phyloP scores from a whole-genome alignment of 2,797 vertebrate genomes.

The Lagorchestes hirsutus region DNA sequence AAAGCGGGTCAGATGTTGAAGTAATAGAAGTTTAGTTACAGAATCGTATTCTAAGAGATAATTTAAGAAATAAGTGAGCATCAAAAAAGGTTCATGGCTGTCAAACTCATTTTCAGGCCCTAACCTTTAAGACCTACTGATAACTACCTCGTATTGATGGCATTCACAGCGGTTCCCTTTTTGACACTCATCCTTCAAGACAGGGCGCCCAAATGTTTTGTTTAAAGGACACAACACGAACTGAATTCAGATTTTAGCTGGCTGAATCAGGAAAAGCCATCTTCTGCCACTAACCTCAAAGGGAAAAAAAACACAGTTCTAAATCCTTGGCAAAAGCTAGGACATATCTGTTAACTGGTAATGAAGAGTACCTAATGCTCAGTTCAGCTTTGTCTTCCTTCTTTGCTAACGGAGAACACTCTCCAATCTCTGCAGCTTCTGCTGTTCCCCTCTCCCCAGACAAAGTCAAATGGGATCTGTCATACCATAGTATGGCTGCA shows the following conservation, averaged over 20 bases:
- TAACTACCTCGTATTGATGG: neutral
- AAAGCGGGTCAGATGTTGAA: constrained; percentile 54
- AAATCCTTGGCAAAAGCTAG: neutral
- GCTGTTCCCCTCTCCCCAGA: neutral
- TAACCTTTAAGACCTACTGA: neutral
- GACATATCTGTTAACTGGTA: neutral
- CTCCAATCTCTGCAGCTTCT: neutral
- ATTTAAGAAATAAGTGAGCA: constrained; percentile 37
- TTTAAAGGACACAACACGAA: neutral
- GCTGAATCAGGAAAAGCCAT: neutral
- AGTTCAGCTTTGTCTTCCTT: neutral
- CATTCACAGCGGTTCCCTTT: neutral
- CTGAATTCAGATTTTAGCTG: neutral
- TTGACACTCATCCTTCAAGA: neutral
- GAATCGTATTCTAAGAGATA: constrained; percentile 40
- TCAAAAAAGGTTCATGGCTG: neutral
- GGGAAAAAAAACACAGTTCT: neutral
- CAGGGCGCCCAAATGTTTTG: neutral
- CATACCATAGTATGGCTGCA: constrained; percentile 12
- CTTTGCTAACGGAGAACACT: neutral
- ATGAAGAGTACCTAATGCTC: neutral
- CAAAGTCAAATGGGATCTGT: neutral
- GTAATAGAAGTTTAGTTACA: constrained; percentile 35
- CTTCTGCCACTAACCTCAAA: neutral
- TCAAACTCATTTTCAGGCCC: neutral